Base-by-base conservation (phyloP, 2,113 vertebrate species). In the Neopipo cinnamomea region DNA sequence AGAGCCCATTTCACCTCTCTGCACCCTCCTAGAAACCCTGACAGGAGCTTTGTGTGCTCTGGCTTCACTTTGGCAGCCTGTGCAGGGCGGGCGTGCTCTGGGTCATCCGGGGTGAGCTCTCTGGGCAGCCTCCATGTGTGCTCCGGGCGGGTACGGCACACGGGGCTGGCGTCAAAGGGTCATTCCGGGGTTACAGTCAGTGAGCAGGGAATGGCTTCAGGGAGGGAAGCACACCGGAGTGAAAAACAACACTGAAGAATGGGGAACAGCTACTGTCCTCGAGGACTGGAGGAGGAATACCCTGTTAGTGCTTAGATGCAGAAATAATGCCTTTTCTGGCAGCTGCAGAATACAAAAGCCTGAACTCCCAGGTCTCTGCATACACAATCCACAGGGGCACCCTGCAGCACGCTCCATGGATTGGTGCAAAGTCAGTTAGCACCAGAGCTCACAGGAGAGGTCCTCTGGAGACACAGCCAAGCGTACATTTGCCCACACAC, bases 291-390 rank as follows among this genome's bases (percentile, higher is more conserved):
- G 79, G 50, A 89, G 35, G 85, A 95, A 93, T 47, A 86, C 55
- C 76, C 91, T 81, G 21, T 70, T 77, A 80, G 86, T 89, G 91
- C 88, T 80, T 2, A 74, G 68, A 77, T 67, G 84, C 76, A 95
- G 91, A 97, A 96, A 84, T 84, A 87, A 93, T 78, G 83, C 72
- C 61, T 84, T 74, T 86, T 59, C 89, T 89, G 50, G 53, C 83
- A 96, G 92, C 82, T 82, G 78, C 85, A 92, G 72, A 77, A 37
- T 65, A 53, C 53, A 95, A 47, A 88, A 84, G 56, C 76, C 79
- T 81, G 49, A 96, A 72, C 18, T 84, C 65, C 49, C 75, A 70
- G 68, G 62, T 65, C 74, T 53, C 70, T 39, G 52, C 61, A 92
- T 41, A 55, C 42, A 72, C 52, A 62, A 35, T 31, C 21, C 8